Base-by-base conservation (phyloP, 2,797 vertebrate species). In the Cynopterus sphinx region DNA sequence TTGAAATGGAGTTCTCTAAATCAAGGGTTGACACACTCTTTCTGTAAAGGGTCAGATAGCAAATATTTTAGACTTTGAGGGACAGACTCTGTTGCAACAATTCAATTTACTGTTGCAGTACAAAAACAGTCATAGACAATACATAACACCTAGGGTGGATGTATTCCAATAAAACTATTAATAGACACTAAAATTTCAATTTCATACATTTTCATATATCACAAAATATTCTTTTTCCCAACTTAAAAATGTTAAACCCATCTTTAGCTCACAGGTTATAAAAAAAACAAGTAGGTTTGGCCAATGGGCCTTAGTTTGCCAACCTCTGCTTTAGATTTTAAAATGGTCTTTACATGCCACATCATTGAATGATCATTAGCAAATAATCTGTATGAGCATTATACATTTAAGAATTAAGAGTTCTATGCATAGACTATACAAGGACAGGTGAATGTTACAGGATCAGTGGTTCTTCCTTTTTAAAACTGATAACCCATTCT, bases 211-310 rank as follows among this genome's bases (percentile, higher is more conserved):
- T 79, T 85, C 46, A 77, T 13, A 26, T 55, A 28, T 31, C 61
- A n/a, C 15, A 68, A 92, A 78, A 87, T 31, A 81, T 33, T 65
- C 26, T 55, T 39, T 77, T 61, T 3, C 28, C 22, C 39, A 75
- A 49, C 39, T 77, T 83, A 41, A 74, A 94, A 81, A 82, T 43
- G 19, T 81, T 43, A 95, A 93, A 49, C 28, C 53, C 59, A 49
- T 49, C 51, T 74, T 89, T n/a, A 88, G 57, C 10, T 73, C 6
- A 2, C 2, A 51, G 41, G 19, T 83, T 59, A 85, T 22, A 53
- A 88, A 93, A 88, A 93, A 88, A 96, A 39, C 41, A 39, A 46
- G 10, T 65, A 13, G 22, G 86, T 82, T 26, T 79, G 84, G 31
- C 57, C 71, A 17, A 6, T 31, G 15, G 6, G 55, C 41, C 26